Percentiles rank a stretch among this genome's conserved stretches.
Evolutionary conservation across 2,113 vertebrate species (phyloP).

Genomic region (Mesitornis unicolor): DNA sequence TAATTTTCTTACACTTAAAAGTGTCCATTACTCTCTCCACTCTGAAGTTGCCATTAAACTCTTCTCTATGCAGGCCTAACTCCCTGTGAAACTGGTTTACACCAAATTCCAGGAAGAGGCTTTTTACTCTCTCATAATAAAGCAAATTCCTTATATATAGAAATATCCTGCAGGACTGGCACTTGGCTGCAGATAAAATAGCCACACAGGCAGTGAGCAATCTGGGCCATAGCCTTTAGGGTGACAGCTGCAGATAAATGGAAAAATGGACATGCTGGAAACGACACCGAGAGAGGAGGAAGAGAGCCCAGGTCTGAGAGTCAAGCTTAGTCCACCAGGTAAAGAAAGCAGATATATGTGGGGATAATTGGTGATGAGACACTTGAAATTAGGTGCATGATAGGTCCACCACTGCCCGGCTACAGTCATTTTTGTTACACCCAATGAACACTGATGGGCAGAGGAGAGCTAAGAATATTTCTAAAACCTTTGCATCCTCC

Average conservation of each 20-base stretch:
- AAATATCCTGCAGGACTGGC: neutral
- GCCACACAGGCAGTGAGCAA: neutral
- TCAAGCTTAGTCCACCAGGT: conserved; percentile 43
- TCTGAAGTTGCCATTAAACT: neutral
- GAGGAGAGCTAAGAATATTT: neutral
- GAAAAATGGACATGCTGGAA: conserved; percentile 22
- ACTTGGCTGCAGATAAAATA: neutral
- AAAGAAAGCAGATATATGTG: neutral
- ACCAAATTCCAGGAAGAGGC: neutral
- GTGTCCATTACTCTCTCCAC: neutral
- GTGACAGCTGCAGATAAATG: neutral
- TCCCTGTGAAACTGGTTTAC: neutral
- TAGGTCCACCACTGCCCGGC: neutral
- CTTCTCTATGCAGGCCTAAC: neutral
- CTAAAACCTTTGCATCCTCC: conserved; percentile 28
- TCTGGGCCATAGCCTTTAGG: neutral
- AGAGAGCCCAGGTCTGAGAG: neutral
- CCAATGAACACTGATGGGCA: neutral
- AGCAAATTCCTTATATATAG: too few relatives aligned
- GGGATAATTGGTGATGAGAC: conserved; percentile 61
- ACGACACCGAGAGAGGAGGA: neutral
- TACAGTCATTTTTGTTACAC: conserved; percentile 27
- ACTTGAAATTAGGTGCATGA: conserved; percentile 61
- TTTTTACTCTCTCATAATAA: neutral
- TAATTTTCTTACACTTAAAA: neutral